Conservation (phyloP, 35 echinoderm and acorn worm species). For the Hemicentrotus pulcherrimus region DNA sequence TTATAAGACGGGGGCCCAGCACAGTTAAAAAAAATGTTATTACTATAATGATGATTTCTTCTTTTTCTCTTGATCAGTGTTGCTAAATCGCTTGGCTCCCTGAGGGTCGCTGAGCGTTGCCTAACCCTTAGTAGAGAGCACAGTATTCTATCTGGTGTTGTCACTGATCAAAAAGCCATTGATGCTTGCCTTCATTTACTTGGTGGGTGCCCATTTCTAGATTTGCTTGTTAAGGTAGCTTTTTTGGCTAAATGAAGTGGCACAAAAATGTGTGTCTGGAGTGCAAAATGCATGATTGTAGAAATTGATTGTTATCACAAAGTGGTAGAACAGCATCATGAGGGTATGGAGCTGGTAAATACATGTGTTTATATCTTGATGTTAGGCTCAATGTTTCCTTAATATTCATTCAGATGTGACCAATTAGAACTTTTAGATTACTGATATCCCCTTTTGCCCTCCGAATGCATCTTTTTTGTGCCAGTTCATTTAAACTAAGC, state of each 20-base stretch:
- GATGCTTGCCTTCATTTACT: conserved; percentile 71
- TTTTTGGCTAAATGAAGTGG: neutral
- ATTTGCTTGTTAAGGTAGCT: neutral
- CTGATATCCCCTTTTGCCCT: too few relatives aligned
- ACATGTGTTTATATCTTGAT: too few relatives aligned
- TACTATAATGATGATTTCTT: neutral
- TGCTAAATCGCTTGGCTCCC: conserved; percentile 84
- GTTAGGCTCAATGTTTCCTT: too few relatives aligned
- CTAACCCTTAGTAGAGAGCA: conserved; percentile 75
- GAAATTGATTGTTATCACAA: too few relatives aligned
- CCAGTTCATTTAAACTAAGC: too few relatives aligned
- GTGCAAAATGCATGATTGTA: neutral
- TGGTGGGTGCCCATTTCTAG: conserved; percentile 54
- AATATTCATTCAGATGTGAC: too few relatives aligned
- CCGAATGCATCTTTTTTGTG: too few relatives aligned
- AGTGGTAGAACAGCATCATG: too few relatives aligned
- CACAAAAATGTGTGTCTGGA: neutral
- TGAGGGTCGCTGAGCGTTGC: conserved; percentile 62
- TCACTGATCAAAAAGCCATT: conserved; percentile 76
- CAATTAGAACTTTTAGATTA: too few relatives aligned
- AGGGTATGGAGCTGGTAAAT: too few relatives aligned
- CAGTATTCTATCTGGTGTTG: conserved; percentile 74
- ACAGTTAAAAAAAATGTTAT: too few relatives aligned
- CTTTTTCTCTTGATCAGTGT: conserved; percentile 52
- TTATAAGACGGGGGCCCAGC: too few relatives aligned